Conservation (phyloP, 2,113 vertebrate genomes). For the Phalacrocorax carbo region DNA sequence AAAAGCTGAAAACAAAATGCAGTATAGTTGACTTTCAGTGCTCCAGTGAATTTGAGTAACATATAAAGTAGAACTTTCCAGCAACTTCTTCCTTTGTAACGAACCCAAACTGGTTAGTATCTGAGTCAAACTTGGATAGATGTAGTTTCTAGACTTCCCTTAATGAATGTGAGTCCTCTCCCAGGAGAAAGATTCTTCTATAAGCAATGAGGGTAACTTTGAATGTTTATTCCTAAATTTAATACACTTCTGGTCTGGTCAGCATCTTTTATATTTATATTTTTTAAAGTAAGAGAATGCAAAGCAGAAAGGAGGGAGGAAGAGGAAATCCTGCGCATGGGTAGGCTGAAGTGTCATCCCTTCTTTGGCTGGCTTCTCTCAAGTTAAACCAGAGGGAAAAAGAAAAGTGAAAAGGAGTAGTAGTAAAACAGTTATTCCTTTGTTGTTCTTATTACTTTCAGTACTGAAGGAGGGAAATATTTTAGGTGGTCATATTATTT, state of each 20-base stretch:
- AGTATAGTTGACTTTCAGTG: neutral
- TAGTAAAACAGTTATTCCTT: neutral
- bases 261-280: neutral
- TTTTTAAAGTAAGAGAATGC: neutral
- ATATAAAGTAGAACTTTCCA: neutral
- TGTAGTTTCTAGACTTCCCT: neutral
- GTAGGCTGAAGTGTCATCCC: neutral
- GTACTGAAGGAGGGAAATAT: neutral
- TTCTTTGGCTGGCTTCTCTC: neutral
- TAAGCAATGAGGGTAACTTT: neutral
- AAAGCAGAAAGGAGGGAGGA: neutral
- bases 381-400: neutral
- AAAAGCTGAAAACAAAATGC: neutral
- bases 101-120: neutral
- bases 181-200: neutral
- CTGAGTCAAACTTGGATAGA: neutral
- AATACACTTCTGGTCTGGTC: neutral
- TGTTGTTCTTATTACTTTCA: neutral
- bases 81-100: neutral
- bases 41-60: neutral
- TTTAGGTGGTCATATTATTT: neutral
- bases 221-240: neutral
- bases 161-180: neutral
- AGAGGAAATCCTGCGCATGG: slow-evolving; percentile 4
- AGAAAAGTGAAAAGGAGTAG: neutral